These are phyloP conservation scores for Coenonympha arcania DNA, from an alignment of 2,888 invertebrate species.

Conservation along the genomic window DNA sequence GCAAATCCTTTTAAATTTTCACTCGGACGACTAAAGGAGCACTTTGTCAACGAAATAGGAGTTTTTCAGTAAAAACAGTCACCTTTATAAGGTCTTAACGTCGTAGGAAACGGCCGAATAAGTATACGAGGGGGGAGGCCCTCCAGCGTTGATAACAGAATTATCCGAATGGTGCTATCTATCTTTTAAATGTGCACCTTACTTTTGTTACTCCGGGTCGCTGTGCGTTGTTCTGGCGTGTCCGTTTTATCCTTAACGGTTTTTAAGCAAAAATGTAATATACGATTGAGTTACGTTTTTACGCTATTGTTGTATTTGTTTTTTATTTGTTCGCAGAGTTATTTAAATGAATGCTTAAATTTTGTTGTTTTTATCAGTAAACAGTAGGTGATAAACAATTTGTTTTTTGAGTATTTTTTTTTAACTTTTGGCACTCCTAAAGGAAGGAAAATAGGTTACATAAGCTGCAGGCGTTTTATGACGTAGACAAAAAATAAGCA, in stretches of 20 bases:
- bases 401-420: too few species aligned
- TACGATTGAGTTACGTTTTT: constrained; percentile 16
- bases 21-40: constrained; percentile 58
- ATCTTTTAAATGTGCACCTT: constrained; percentile 77
- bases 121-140: constrained; percentile 67
- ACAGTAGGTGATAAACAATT: not conserved
- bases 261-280: constrained; percentile 18
- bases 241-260: constrained; percentile 16
- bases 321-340: constrained; percentile 10
- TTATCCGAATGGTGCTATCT: constrained; percentile 78
- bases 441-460: too few species aligned
- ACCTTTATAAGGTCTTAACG: constrained; percentile 70
- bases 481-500: too few species aligned
- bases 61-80: constrained; percentile 66
- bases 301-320: constrained; percentile 14
- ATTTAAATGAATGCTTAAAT: not conserved
- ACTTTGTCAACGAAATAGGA: constrained; percentile 64
- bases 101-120: constrained; percentile 66
- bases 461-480: too few species aligned
- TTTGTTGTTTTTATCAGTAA: not conserved
- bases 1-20: constrained; percentile 41
- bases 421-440: too few species aligned
- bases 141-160: constrained; percentile 77
- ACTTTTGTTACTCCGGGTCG: constrained; percentile 57
- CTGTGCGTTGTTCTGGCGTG: constrained; percentile 28